Evolutionary conservation across 2,797 vertebrate species (phyloP).

Genomic region (Schizothorax lantsangensis): DNA sequence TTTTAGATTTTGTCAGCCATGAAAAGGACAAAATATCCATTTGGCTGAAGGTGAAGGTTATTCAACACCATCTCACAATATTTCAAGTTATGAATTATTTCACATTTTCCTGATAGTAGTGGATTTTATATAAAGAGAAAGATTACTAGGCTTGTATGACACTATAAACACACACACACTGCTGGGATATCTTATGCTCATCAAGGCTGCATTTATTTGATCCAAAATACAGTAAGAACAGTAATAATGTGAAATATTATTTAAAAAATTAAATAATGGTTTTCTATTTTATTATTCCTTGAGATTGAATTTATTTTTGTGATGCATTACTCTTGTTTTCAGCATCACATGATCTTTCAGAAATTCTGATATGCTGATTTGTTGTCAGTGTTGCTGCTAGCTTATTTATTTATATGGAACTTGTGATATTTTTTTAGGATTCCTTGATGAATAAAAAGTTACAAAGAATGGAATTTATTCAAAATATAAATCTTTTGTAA

Average conservation of each 20-base stretch:
- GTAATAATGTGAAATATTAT: background rate
- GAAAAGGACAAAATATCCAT: background rate
- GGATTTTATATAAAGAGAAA: conserved; percentile 7
- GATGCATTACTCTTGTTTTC: background rate
- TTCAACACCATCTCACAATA: conserved; percentile 17
- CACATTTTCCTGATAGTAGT: background rate
- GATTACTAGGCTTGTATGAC: background rate
- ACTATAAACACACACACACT: no score
- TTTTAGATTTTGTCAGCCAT: conserved; percentile 8
- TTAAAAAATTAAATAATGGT: background rate
- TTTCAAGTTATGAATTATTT: background rate
- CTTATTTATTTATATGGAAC: background rate
- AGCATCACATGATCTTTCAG: background rate
- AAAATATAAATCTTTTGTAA: background rate
- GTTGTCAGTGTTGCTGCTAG: background rate
- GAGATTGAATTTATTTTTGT: background rate
- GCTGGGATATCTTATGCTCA: background rate
- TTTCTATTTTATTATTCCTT: background rate
- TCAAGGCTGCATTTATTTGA: background rate
- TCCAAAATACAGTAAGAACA: background rate
- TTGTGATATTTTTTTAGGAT: no score
- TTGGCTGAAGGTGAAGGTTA: conserved; percentile 37
- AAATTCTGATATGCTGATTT: no score
- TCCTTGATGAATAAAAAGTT: background rate
- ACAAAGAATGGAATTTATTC: no score